Percentiles rank a stretch among this genome's conserved stretches.
phyloP scores from a whole-genome alignment of 2,888 invertebrate genomes.

The Drosophila pseudotalamancana region DNA sequence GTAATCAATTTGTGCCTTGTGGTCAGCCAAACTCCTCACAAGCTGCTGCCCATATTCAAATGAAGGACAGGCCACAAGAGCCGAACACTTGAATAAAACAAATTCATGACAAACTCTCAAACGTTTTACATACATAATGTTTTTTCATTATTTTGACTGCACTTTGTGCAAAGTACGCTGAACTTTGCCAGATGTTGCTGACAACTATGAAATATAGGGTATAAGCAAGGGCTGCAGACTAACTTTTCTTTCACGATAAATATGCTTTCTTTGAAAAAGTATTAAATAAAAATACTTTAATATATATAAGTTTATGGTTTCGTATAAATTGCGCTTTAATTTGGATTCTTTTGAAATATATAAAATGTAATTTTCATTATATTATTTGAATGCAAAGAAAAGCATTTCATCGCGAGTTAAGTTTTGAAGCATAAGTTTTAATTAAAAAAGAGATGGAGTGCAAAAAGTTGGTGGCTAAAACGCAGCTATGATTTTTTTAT shows the following conservation, averaged over 20 bases:
- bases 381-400: too few species aligned
- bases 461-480: conserved; percentile 21
- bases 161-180: conserved; percentile 6
- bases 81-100: conserved; percentile 34
- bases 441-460: conserved; percentile 76
- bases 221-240: neutral
- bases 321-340: too few species aligned
- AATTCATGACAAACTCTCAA: conserved; percentile 49
- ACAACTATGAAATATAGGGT: neutral
- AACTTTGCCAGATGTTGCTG: conserved; percentile 16
- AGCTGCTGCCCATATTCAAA: conserved; percentile 19
- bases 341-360: neutral
- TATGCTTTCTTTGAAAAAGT: too few species aligned
- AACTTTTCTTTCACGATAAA: too few species aligned
- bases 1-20: conserved; percentile 77
- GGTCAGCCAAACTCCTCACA: conserved; percentile 50
- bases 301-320: too few species aligned
- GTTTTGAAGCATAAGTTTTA: conserved; percentile 83
- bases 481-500: conserved; percentile 34
- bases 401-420: too few species aligned
- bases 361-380: too few species aligned
- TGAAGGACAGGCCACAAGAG: neutral
- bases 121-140: conserved; percentile 23
- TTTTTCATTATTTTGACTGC: conserved; percentile 13
- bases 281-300: too few species aligned